phyloP scores from a whole-genome alignment of 1,140 invertebrate species.

The Phortica variegata region DNA sequence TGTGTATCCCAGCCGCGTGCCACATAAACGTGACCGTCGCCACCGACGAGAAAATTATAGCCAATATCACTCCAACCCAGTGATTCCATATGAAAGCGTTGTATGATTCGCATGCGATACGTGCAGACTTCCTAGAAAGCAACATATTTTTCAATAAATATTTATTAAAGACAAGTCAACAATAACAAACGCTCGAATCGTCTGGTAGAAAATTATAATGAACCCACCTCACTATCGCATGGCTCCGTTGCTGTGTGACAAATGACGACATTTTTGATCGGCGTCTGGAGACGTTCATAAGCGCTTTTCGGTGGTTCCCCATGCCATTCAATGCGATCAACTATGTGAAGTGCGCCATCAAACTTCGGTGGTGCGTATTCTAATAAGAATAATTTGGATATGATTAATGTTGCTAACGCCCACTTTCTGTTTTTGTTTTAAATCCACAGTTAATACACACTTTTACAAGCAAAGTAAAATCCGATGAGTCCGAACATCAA shows the following conservation, averaged over 20 bases:
- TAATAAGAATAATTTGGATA: not conserved
- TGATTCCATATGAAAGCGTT: slow-evolving; percentile 64
- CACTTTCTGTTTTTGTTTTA: too few relatives aligned
- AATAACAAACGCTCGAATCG: not conserved
- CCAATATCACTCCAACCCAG: slow-evolving; percentile 63
- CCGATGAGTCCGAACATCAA: not conserved
- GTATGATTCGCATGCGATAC: slow-evolving; percentile 59
- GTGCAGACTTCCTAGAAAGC: slow-evolving; percentile 44
- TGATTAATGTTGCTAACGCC: too few relatives aligned
- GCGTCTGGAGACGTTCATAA: slow-evolving; percentile 52
- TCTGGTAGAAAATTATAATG: not conserved
- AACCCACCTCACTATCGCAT: slow-evolving; percentile 57
- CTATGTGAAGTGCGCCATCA: slow-evolving; percentile 26
- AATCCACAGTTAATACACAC: slow-evolving; percentile 10
- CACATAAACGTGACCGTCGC: slow-evolving; percentile 70
- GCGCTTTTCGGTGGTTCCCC: slow-evolving; percentile 61
- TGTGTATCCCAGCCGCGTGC: slow-evolving; percentile 67
- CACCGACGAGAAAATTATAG: slow-evolving; percentile 77
- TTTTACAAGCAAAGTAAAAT: slow-evolving; percentile 2
- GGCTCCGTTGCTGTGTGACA: slow-evolving; percentile 60
- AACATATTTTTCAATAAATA: not conserved
- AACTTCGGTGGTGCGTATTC: slow-evolving; percentile 6
- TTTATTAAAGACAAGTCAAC: not conserved
- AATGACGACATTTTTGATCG: slow-evolving; percentile 61
- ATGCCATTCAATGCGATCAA: slow-evolving; percentile 63